Evolutionary conservation across 2,113 vertebrate species (phyloP).

Genomic region (Lophotis ruficrista): DNA sequence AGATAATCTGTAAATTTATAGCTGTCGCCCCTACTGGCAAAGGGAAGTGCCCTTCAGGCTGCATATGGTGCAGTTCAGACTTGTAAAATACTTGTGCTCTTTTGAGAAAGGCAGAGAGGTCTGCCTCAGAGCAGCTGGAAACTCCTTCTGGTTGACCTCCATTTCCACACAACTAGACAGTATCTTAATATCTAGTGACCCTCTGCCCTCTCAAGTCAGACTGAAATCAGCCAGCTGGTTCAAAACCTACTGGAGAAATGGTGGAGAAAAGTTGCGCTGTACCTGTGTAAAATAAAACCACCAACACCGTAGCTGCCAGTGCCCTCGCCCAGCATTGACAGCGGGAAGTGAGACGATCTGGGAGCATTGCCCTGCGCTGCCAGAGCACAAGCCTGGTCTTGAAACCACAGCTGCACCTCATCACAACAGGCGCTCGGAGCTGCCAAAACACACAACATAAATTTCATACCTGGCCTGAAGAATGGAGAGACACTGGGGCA

Average conservation of each 20-base stretch:
- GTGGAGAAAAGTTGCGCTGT: background rate
- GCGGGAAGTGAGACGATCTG: background rate
- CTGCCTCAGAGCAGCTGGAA: background rate
- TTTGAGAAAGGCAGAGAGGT: background rate
- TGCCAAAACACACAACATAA: background rate
- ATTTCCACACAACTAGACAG: background rate
- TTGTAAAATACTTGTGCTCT: background rate
- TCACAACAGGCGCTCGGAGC: background rate
- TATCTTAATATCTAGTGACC: background rate
- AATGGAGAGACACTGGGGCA: background rate
- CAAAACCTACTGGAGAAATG: background rate
- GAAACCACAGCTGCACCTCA: background rate
- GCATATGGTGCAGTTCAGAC: background rate
- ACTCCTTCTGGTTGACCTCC: background rate
- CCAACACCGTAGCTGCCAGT: background rate
- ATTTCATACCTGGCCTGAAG: background rate
- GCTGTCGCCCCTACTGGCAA: background rate
- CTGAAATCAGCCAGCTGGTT: background rate
- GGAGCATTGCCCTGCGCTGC: background rate
- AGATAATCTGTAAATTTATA: background rate
- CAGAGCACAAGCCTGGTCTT: background rate
- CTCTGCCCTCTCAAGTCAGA: background rate
- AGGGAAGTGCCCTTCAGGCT: background rate
- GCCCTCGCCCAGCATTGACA: background rate
- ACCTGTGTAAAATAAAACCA: background rate